These are phyloP conservation scores for Pluvialis apricaria DNA, from an alignment of 2,113 vertebrate genomes.

Conservation along the genomic window DNA sequence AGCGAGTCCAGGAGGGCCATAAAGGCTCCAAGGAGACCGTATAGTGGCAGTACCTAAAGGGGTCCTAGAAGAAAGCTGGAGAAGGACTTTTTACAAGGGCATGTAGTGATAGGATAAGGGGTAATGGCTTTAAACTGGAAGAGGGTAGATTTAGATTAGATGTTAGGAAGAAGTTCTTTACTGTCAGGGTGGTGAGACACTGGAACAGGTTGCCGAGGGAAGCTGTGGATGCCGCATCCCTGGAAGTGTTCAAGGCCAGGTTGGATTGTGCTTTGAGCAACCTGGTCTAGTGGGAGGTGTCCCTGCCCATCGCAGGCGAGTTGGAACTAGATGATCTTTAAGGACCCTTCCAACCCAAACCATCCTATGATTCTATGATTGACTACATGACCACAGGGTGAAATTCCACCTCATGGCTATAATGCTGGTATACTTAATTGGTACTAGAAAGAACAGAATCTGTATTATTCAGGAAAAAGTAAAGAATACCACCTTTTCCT, in stretches of 20 bases:
- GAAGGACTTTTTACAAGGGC: too few species aligned
- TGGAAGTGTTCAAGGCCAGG: too few species aligned
- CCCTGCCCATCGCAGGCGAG: too few species aligned
- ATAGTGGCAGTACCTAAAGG: background rate
- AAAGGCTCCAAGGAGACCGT: background rate
- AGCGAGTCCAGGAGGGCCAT: background rate
- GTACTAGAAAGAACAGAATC: background rate
- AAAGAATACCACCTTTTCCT: background rate
- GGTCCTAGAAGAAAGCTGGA: background rate
- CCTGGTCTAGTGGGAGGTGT: too few species aligned
- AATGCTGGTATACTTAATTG: background rate
- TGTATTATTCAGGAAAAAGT: background rate
- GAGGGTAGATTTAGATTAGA: too few species aligned
- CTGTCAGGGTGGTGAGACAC: too few species aligned
- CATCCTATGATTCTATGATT: background rate
- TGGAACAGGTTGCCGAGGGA: too few species aligned
- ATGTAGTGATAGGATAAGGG: too few species aligned
- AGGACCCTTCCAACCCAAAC: background rate
- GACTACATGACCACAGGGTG: background rate
- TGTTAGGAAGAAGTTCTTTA: too few species aligned
- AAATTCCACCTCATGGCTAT: background rate
- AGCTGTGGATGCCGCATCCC: too few species aligned
- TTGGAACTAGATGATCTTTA: background rate
- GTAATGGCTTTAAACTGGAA: too few species aligned
- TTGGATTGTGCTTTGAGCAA: too few species aligned